A percentile compares a stretch with the other conserved stretches of the same genome.
Evolutionary conservation across 2,113 vertebrate species (phyloP).

Genomic region (Piaya cayana): DNA sequence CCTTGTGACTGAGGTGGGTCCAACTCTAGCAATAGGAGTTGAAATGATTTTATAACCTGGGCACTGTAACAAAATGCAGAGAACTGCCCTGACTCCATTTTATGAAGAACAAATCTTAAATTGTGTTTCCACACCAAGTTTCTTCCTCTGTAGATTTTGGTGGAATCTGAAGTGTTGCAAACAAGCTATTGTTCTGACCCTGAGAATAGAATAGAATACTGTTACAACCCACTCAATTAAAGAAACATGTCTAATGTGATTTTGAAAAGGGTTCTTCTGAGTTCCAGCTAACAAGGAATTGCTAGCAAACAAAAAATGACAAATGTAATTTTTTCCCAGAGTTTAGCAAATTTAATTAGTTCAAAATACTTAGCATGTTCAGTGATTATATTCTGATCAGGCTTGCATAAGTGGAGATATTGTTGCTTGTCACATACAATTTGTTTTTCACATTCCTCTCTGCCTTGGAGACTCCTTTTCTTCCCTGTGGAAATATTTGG

Average conservation of each 20-base stretch:
- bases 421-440: background rate
- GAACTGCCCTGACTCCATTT: background rate
- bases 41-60: background rate
- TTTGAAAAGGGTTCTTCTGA: background rate
- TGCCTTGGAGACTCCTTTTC: background rate
- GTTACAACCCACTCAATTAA: background rate
- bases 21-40: background rate
- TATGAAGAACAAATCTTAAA: background rate
- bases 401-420: background rate
- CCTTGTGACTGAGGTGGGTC: background rate
- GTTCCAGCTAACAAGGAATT: background rate
- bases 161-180: background rate
- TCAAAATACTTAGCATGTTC: background rate
- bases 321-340: background rate
- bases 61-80: background rate
- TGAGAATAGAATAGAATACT: background rate
- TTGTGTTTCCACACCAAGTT: background rate
- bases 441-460: background rate
- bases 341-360: background rate
- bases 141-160: background rate
- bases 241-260: background rate
- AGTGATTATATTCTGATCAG: background rate
- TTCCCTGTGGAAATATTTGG: background rate
- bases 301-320: background rate
- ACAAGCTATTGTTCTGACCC: background rate